These are phyloP conservation scores for Drosophila sordidula DNA, from an alignment of 2,888 invertebrate species.

Conservation along the genomic window DNA sequence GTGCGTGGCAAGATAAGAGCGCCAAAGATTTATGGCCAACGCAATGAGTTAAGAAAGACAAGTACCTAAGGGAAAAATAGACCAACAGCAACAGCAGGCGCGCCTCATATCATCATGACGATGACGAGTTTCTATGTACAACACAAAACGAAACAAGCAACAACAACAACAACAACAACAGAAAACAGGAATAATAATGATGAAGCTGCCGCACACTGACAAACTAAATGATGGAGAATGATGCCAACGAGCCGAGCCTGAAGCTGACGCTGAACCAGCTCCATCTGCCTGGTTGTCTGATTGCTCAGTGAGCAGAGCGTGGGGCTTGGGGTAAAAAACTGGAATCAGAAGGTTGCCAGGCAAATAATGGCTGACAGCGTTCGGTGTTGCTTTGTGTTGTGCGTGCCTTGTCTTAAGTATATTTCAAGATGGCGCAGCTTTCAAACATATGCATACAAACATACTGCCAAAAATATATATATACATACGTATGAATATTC, in stretches of 20 bases:
- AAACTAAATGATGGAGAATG: constrained; percentile 81
- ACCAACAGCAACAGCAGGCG: constrained; percentile 36
- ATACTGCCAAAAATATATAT: background rate
- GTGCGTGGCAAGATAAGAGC: constrained; percentile 76
- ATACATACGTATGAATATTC: background rate
- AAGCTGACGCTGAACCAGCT: constrained; percentile 14
- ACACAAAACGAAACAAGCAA: constrained; percentile 52
- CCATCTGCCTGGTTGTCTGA: constrained; percentile 50
- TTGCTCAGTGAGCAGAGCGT: constrained; percentile 33
- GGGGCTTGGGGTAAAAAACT: background rate
- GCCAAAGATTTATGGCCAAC: constrained; percentile 83
- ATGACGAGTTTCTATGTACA: constrained; percentile 67
- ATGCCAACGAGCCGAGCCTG: constrained; percentile 49
- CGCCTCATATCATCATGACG: constrained; percentile 50
- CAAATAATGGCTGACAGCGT: constrained; percentile 70
- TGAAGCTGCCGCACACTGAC: constrained; percentile 80
- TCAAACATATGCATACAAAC: constrained; percentile 22
- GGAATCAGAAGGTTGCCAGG: constrained; percentile 45
- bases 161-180: constrained; percentile 38
- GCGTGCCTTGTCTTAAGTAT: constrained; percentile 61
- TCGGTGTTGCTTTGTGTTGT: constrained; percentile 26
- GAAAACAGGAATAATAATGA: constrained; percentile 74
- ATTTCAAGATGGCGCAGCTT: constrained; percentile 77
- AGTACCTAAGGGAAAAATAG: constrained; percentile 75
- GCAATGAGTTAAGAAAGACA: constrained; percentile 84